Evolutionary conservation across 2,113 vertebrate species (phyloP).

Genomic region (Fregata magnificens): DNA sequence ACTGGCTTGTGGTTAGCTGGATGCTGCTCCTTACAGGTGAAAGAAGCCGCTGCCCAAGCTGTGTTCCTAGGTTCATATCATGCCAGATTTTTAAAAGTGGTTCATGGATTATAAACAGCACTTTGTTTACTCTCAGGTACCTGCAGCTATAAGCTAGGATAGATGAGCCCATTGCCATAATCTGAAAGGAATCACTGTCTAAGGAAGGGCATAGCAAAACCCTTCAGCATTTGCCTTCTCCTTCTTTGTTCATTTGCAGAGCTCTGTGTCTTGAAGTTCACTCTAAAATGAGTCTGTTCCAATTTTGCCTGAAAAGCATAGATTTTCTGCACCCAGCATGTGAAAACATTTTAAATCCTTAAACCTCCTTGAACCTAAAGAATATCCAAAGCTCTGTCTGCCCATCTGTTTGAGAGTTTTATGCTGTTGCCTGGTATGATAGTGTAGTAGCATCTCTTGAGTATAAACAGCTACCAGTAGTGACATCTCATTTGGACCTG

Average conservation of each 20-base stretch:
- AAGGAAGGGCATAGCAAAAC: not conserved
- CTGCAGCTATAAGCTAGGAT: not conserved
- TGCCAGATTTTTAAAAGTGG: not conserved
- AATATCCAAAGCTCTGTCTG: conserved; percentile 6
- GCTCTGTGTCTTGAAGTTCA: not conserved
- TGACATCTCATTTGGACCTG: not conserved
- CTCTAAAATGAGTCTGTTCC: not conserved
- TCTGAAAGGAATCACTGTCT: not conserved
- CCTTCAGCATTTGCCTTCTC: not conserved
- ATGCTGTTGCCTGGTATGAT: not conserved
- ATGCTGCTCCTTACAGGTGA: not conserved
- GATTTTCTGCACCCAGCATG: not conserved
- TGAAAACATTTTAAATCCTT: conserved; percentile 12
- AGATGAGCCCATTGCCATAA: not conserved
- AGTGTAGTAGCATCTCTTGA: not conserved
- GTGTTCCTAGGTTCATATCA: not conserved
- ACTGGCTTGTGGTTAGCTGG: not conserved
- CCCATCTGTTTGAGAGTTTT: not conserved
- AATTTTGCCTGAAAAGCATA: not conserved
- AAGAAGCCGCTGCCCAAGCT: not conserved
- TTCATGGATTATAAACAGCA: not conserved
- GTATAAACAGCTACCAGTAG: not conserved
- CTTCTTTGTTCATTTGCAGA: not conserved
- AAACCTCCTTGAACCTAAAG: not conserved
- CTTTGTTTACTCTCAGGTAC: not conserved